Percentiles rank a stretch among this genome's conserved stretches.
These are phyloP conservation scores for Digitonthophagus gazella DNA, from an alignment of 2,888 invertebrate species.

Conservation along the genomic window DNA sequence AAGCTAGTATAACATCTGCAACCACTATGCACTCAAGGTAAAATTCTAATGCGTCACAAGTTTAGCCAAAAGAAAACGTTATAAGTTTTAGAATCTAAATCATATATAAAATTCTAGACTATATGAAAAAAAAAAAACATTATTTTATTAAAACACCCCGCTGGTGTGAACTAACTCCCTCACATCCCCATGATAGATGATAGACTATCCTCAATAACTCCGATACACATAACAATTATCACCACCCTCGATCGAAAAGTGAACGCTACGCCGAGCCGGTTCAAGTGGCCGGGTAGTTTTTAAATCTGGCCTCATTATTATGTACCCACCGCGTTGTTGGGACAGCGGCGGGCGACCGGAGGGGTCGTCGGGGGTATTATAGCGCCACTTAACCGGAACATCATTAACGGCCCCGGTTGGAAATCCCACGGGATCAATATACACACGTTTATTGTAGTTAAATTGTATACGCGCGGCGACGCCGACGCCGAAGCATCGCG, in stretches of 20 bases:
- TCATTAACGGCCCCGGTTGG: conserved; percentile 22
- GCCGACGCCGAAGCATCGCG: neutral
- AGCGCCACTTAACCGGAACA: conserved; percentile 26
- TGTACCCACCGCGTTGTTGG: conserved; percentile 3
- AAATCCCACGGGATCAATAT: conserved; percentile 26
- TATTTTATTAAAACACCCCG: too few relatives aligned
- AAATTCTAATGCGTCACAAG: too few relatives aligned
- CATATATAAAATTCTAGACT: too few relatives aligned
- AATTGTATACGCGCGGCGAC: conserved; percentile 11
- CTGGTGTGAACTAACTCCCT: conserved; percentile 9
- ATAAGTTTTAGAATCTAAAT: too few relatives aligned
- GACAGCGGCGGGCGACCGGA: neutral
- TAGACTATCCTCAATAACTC: neutral
- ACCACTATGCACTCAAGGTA: too few relatives aligned
- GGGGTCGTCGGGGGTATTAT: conserved; percentile 9
- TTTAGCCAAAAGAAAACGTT: too few relatives aligned
- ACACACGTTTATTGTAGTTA: conserved; percentile 19
- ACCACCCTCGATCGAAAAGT: conserved; percentile 1
- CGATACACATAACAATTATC: conserved; percentile 10
- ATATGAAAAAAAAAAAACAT: too few relatives aligned
- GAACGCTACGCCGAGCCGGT: conserved; percentile 1
- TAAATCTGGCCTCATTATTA: conserved; percentile 14
- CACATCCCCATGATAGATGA: neutral
- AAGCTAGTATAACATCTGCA: too few relatives aligned
- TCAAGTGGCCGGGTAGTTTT: conserved; percentile 8